A percentile compares a stretch with the other conserved stretches of the same genome.
These are phyloP conservation scores for Himalopsyche phryganea DNA, from an alignment of 1,140 invertebrate species.

Conservation along the genomic window DNA sequence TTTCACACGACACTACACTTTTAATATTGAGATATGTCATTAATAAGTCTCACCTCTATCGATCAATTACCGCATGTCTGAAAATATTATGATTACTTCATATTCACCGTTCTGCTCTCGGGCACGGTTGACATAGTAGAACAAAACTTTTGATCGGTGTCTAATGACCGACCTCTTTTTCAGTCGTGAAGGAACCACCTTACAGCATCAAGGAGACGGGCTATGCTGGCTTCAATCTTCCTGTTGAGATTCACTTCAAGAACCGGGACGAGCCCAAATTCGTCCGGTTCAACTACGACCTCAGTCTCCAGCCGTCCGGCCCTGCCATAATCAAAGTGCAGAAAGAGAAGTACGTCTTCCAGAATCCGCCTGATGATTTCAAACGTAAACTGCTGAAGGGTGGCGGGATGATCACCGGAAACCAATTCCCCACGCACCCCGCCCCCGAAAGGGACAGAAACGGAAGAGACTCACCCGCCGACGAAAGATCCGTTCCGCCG, in stretches of 20 bases:
- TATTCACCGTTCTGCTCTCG: too few species aligned
- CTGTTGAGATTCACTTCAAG: slow-evolving; percentile 87
- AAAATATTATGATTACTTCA: too few species aligned
- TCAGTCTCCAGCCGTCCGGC: slow-evolving; percentile 72
- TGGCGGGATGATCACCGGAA: slow-evolving; percentile 61
- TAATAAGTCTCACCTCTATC: too few species aligned
- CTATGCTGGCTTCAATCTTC: slow-evolving; percentile 89
- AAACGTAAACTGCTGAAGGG: slow-evolving; percentile 81
- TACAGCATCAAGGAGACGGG: slow-evolving; percentile 88
- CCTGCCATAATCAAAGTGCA: slow-evolving; percentile 68
- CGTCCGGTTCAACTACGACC: slow-evolving; percentile 82
- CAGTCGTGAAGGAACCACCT: slow-evolving; percentile 87
- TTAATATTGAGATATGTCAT: too few species aligned
- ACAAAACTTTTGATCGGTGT: too few species aligned
- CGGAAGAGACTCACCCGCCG: slow-evolving; percentile 51
- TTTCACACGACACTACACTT: too few species aligned
- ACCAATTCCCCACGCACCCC: slow-evolving; percentile 40
- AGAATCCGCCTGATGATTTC: slow-evolving; percentile 86
- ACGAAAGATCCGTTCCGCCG: slow-evolving; percentile 44
- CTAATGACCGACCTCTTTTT: too few species aligned
- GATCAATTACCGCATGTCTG: too few species aligned
- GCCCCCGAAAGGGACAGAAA: slow-evolving; percentile 50
- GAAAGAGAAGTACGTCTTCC: slow-evolving; percentile 70
- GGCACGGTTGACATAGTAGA: too few species aligned
- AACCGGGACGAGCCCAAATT: slow-evolving; percentile 90